Percentiles rank a stretch among this genome's conserved stretches.
phyloP scores from a whole-genome alignment of 2,888 invertebrate genomes.

The Parnassius mnemosyne region DNA sequence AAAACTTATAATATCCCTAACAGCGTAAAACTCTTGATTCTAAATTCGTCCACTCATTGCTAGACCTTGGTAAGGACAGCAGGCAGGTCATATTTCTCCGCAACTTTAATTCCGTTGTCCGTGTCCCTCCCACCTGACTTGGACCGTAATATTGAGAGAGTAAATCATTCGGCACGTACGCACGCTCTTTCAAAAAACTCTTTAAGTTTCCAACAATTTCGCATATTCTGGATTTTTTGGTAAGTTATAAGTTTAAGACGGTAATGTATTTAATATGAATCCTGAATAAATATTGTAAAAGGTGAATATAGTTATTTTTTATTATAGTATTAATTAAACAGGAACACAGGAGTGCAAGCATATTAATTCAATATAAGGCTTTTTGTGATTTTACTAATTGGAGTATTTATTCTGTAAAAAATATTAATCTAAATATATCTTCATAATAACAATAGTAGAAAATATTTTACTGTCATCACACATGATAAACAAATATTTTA shows the following conservation, averaged over 20 bases:
- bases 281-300: too few species aligned
- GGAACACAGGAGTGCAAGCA: too few species aligned
- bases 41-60: conserved; percentile 21
- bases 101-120: conserved; percentile 62
- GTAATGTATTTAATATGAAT: not conserved
- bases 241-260: conserved; percentile 7
- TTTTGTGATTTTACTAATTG: too few species aligned
- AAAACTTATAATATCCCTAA: not conserved
- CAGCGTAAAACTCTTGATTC: not conserved
- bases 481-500: too few species aligned
- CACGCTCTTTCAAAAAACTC: conserved; percentile 18
- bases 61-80: conserved; percentile 33
- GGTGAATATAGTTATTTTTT: too few species aligned
- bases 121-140: conserved; percentile 59
- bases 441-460: too few species aligned
- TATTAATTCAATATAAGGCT: too few species aligned
- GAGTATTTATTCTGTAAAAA: too few species aligned
- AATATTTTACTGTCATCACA: too few species aligned
- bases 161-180: conserved; percentile 54
- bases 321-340: too few species aligned
- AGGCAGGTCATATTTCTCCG: conserved; percentile 55
- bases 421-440: too few species aligned
- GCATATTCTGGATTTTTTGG: conserved; percentile 22
- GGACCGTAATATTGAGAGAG: conserved; percentile 54
- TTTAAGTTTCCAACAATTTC: conserved; percentile 19